Percentiles rank a stretch among this genome's conserved stretches.
These are phyloP conservation scores for Sporophila hypoxantha DNA, from an alignment of 2,113 vertebrate genomes.

Conservation along the genomic window DNA sequence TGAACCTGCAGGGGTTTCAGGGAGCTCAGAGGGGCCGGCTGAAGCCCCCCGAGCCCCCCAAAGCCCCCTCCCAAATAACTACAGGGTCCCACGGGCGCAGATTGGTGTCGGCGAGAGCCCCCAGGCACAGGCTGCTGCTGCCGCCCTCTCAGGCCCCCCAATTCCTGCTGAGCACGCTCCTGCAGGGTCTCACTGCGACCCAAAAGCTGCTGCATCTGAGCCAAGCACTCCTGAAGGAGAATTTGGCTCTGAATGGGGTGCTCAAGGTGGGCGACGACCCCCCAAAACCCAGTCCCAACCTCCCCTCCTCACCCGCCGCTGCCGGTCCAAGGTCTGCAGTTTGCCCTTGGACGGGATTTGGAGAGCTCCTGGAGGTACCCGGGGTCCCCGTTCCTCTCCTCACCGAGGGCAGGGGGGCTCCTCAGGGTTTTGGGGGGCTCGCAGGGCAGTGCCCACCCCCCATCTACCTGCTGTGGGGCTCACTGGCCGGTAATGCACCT, in stretches of 20 bases:
- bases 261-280: rapidly evolving
- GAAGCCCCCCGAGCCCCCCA: rapidly evolving
- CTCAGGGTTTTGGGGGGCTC: rapidly evolving
- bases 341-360: constrained; percentile 52
- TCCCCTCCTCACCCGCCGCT: constrained; percentile 51
- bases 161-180: constrained; percentile 70
- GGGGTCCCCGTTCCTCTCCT: background rate
- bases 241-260: rapidly evolving
- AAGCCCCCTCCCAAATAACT: background rate
- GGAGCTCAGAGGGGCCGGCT: rapidly evolving
- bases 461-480: rapidly evolving
- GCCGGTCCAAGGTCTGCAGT: constrained; percentile 56
- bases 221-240: constrained; percentile 70
- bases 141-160: constrained; percentile 74
- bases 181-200: constrained; percentile 67
- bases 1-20: constrained; percentile 74
- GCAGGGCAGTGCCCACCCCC: rapidly evolving
- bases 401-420: background rate
- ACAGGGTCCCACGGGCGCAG: constrained; percentile 81
- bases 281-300: background rate
- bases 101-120: constrained; percentile 56
- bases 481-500: constrained; percentile 70
- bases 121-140: constrained; percentile 83
- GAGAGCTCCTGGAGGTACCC: background rate
- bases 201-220: constrained; percentile 65